Base-by-base conservation (phyloP, 1,140 invertebrate genomes). In the Drosophila teissieri region DNA sequence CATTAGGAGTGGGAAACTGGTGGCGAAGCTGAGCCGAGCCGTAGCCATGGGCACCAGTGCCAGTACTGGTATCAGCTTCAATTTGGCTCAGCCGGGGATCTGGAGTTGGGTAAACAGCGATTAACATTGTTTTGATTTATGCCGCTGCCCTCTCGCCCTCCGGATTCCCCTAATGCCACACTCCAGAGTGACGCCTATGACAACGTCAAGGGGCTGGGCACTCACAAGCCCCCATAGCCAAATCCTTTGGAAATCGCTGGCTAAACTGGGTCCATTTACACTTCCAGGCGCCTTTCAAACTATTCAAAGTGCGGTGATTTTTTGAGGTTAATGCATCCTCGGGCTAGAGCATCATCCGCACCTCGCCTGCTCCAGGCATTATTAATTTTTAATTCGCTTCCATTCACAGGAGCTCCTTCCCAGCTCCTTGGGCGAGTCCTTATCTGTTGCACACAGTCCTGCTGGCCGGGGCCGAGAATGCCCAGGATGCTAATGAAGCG, bases 291-390 rank as follows among this genome's bases (percentile, higher is more conserved):
- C 76, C 53, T 62, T 80, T 78, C 60, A 76, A 88, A 88, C 83
- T 88, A 88, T 88, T 88, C 79, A 86, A 63, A 82, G 70, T 53
- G 46, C 36, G 19, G 40, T 45, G 27, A 45, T 72, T 62, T 72
- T 78, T 89, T 89, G 84, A 89, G 84, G 84, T 89, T 89, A 89
- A 89, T 89, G 84, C 85, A 89, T 89, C 84, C 84, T 89, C 55
- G 64, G 84, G 84, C 84, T 68, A 89, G 53, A 54, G 48, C 39
- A 40, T 57, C 57, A 53, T 27, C 46, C 19, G 27, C 4, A 15
- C 67, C 67, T 60, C 60, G 72, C 52, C 67, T 84, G 84, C 84
- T 72, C 56, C 37, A 36, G 80, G 76, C 84, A 78, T 80, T 89
- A 89, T 88, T 88, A 88, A 89, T 88, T 89, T 84, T 88, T 88